Evolutionary conservation across 1,140 invertebrate genomes (phyloP).

Genomic region (Lepidurus arcticus): DNA sequence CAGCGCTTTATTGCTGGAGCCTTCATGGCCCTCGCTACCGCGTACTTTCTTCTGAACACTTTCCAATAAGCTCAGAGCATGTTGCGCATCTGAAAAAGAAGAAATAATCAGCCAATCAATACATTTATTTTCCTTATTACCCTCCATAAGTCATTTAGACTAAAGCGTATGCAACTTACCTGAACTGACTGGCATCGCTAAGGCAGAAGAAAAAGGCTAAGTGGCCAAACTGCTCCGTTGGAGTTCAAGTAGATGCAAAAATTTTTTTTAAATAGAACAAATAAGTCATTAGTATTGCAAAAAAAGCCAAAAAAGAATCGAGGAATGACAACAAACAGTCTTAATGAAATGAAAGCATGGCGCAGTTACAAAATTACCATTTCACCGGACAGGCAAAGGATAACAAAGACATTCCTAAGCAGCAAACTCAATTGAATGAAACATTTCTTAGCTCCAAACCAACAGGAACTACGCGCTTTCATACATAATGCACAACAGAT

Average conservation of each 20-base stretch:
- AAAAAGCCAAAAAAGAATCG: background rate
- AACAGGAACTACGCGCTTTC: too few species aligned
- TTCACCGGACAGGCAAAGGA: too few species aligned
- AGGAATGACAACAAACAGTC: too few species aligned
- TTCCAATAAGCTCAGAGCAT: slow-evolving; percentile 68
- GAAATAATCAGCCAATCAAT: slow-evolving; percentile 7
- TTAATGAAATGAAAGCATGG: too few species aligned
- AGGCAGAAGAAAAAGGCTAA: slow-evolving; percentile 23
- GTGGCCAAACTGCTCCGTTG: background rate
- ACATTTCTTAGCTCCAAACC: too few species aligned
- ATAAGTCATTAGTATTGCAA: background rate
- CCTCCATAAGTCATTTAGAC: background rate
- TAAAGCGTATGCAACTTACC: slow-evolving; percentile 8
- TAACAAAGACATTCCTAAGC: too few species aligned
- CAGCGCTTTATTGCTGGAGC: slow-evolving; percentile 63
- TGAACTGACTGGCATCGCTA: slow-evolving; percentile 32
- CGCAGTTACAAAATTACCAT: too few species aligned
- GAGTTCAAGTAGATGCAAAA: background rate
- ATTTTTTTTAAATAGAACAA: background rate
- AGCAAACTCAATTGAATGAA: too few species aligned
- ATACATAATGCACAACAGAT: too few species aligned
- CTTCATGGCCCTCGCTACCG: slow-evolving; percentile 52
- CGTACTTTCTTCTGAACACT: slow-evolving; percentile 68
- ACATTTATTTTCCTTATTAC: background rate
- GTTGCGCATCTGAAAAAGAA: slow-evolving; percentile 44